Percentiles rank a stretch among this genome's conserved stretches.
phyloP scores from a whole-genome alignment of 2,113 vertebrate genomes.

The Semnornis frantzii region DNA sequence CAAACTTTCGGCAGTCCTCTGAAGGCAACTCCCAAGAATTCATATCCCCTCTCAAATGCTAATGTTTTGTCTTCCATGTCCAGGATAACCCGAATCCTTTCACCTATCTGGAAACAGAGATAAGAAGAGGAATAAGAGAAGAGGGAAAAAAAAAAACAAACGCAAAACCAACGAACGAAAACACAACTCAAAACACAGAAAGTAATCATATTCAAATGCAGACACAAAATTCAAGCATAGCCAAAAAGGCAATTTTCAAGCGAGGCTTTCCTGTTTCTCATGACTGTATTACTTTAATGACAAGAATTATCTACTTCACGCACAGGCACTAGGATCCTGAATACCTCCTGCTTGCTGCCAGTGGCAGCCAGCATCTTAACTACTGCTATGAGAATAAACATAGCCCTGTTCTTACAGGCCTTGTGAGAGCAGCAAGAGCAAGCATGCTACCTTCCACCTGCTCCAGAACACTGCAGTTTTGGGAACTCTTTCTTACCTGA shows the following conservation, averaged over 20 bases:
- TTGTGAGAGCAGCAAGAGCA: fast-evolving
- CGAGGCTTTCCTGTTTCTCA: neutral
- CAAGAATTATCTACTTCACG: fast-evolving
- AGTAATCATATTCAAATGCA: neutral
- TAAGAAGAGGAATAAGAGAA: neutral
- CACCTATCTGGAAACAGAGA: constrained; percentile 89
- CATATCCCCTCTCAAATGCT: constrained; percentile 97
- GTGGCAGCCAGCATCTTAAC: neutral
- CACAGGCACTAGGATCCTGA: neutral
- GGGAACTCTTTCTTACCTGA: neutral
- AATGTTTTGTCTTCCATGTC: constrained; percentile 99
- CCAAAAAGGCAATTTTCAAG: neutral
- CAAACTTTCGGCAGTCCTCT: constrained; percentile 95
- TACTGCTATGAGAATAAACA: fast-evolving
- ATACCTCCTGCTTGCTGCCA: neutral
- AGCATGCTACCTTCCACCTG: fast-evolving
- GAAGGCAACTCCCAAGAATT: constrained; percentile 97
- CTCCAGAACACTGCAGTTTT: neutral
- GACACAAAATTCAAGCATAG: neutral
- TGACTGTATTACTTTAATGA: fast-evolving
- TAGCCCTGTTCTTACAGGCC: fast-evolving
- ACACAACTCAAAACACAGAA: neutral
- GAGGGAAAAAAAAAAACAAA: neutral
- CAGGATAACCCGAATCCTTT: constrained; percentile 97
- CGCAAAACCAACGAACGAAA: too few relatives aligned